phyloP scores from a whole-genome alignment of 2,888 invertebrate genomes.

The Lottia gigantea region DNA sequence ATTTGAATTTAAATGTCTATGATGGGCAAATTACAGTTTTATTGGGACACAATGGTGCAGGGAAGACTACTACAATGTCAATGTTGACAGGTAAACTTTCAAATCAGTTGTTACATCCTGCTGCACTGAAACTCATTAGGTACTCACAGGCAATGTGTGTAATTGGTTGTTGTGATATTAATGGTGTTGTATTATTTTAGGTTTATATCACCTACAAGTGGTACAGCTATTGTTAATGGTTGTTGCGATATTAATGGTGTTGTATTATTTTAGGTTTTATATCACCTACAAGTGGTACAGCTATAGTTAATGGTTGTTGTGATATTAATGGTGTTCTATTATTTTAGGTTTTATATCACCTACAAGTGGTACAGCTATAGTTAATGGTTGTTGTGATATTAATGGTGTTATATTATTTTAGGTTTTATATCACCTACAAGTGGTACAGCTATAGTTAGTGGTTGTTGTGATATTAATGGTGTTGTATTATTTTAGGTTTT shows the following conservation, averaged over 20 bases:
- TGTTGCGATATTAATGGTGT: constrained; percentile 73
- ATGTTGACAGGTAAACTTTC: constrained; percentile 80
- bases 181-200: constrained; percentile 66
- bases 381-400: constrained; percentile 81
- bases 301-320: constrained; percentile 78
- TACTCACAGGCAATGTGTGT: too few species aligned
- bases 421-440: constrained; percentile 53
- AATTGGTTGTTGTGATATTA: too few species aligned
- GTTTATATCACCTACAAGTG: constrained; percentile 65
- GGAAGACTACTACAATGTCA: constrained; percentile 91
- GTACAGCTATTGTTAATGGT: constrained; percentile 79
- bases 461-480: constrained; percentile 76
- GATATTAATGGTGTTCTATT: constrained; percentile 73
- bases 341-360: constrained; percentile 52
- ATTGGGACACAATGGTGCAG: constrained; percentile 88
- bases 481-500: constrained; percentile 68
- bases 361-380: constrained; percentile 74
- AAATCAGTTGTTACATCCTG: too few species aligned
- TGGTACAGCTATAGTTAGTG: constrained; percentile 78
- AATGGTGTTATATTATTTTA: constrained; percentile 71
- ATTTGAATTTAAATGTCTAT: constrained; percentile 79
- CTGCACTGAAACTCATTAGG: too few species aligned
- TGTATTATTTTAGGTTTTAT: constrained; percentile 68
- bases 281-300: constrained; percentile 72
- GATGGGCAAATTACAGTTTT: constrained; percentile 85